Conservation (phyloP, 2,797 vertebrate species). For the Telmatherina bonti region DNA sequence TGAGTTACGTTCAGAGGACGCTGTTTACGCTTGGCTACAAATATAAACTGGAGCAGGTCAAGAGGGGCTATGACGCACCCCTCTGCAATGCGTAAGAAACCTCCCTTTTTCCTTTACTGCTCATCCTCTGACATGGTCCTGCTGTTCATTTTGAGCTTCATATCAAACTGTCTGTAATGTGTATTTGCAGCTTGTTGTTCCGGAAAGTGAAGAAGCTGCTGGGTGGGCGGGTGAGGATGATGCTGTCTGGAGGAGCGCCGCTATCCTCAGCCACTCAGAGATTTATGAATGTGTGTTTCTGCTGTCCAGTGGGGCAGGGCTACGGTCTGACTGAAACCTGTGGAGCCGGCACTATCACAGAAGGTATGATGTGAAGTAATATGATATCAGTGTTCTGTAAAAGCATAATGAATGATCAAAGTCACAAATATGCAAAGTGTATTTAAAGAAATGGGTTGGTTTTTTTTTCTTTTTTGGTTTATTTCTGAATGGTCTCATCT, state of each 20-base stretch:
- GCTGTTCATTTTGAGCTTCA: background rate
- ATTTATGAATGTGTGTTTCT: conserved; percentile 99
- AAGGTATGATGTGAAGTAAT: conserved; percentile 82
- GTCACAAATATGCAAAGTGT: no score
- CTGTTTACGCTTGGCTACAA: conserved; percentile 95
- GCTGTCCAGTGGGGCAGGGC: conserved; percentile 96
- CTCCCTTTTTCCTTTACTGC: background rate
- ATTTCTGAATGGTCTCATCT: no score
- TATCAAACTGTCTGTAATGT: background rate
- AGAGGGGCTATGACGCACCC: conserved; percentile 95
- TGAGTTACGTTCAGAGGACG: conserved; percentile 94
- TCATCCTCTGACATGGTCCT: background rate
- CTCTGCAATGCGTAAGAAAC: conserved; percentile 94
- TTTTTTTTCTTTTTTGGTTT: no score
- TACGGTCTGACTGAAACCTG: conserved; percentile 98
- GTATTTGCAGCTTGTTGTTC: conserved; percentile 87
- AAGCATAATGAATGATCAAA: no score
- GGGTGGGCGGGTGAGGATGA: conserved; percentile 94
- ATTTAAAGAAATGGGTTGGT: no score
- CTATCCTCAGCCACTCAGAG: conserved; percentile 93
- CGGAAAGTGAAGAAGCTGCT: conserved; percentile 93
- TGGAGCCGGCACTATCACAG: conserved; percentile 95
- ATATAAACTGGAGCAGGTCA: conserved; percentile 96
- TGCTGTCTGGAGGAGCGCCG: conserved; percentile 96
- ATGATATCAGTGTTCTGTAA: background rate